These are phyloP conservation scores for Drosophila sechellia DNA, from an alignment of 1,140 invertebrate genomes.

Conservation along the genomic window DNA sequence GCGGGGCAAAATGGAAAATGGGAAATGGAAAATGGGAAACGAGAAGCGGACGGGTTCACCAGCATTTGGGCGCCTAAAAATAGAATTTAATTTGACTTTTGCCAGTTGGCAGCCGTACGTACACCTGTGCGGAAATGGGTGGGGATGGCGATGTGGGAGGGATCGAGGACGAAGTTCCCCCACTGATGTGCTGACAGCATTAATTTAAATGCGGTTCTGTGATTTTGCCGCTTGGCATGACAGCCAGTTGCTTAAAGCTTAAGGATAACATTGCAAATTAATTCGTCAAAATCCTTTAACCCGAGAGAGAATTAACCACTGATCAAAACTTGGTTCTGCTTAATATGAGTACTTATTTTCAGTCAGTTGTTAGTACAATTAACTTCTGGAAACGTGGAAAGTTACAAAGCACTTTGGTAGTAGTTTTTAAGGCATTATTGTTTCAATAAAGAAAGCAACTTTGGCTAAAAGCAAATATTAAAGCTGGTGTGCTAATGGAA, in stretches of 20 bases:
- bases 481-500: slow-evolving; percentile 41
- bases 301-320: slow-evolving; percentile 1
- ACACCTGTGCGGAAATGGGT: slow-evolving; percentile 38
- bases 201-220: slow-evolving; percentile 46
- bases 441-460: neutral
- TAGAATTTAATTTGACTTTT: slow-evolving; percentile 63
- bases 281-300: slow-evolving; percentile 18
- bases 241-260: slow-evolving; percentile 28
- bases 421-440: neutral
- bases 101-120: slow-evolving; percentile 37
- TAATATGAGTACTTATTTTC: neutral
- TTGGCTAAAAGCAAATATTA: slow-evolving; percentile 4
- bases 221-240: slow-evolving; percentile 27
- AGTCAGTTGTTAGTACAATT: neutral
- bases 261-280: slow-evolving; percentile 31
- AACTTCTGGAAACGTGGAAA: neutral
- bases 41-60: slow-evolving; percentile 17
- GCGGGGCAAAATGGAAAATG: neutral
- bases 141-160: neutral
- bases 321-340: no score
- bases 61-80: slow-evolving; percentile 43
- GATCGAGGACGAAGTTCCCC: slow-evolving; percentile 14
- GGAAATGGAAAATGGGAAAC: neutral
- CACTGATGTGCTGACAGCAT: slow-evolving; percentile 42
- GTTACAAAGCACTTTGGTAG: neutral